Evolutionary conservation across 2,113 vertebrate genomes (phyloP).

Genomic region (Gnathochromis pfefferi): DNA sequence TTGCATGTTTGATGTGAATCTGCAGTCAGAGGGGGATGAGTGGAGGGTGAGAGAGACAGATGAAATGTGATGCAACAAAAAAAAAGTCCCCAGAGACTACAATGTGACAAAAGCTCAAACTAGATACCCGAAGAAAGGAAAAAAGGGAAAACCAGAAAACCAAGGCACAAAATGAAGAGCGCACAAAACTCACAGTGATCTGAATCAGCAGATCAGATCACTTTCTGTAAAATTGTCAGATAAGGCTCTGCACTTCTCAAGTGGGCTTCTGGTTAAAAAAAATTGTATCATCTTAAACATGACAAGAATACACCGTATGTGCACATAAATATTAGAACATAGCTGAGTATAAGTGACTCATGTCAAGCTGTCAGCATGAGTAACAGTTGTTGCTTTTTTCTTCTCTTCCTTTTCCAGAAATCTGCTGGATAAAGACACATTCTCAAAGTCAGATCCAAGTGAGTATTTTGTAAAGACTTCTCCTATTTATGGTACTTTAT

Average conservation of each 20-base stretch:
- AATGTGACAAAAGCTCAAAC: background rate
- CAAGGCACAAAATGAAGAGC: background rate
- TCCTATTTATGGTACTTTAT: background rate
- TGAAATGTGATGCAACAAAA: background rate
- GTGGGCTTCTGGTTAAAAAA: background rate
- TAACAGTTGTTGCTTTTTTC: constrained; percentile 10
- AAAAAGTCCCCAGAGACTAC: background rate
- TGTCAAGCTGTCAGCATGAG: background rate
- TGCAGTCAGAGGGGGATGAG: background rate
- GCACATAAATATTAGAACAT: background rate
- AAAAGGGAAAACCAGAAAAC: background rate
- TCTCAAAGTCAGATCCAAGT: constrained; percentile 95
- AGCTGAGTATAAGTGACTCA: background rate
- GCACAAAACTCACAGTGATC: background rate
- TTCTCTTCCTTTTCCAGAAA: constrained; percentile 69
- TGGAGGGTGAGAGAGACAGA: background rate
- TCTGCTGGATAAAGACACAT: constrained; percentile 93
- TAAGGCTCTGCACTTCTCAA: background rate
- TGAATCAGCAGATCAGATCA: background rate
- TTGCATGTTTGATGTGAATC: background rate
- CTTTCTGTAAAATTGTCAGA: background rate
- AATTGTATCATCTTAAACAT: background rate
- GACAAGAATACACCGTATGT: background rate
- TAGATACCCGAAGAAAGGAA: background rate
- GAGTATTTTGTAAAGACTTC: constrained; percentile 58